These are phyloP conservation scores for Dicranocentrus wangi DNA, from an alignment of 2,888 invertebrate genomes.

Conservation along the genomic window DNA sequence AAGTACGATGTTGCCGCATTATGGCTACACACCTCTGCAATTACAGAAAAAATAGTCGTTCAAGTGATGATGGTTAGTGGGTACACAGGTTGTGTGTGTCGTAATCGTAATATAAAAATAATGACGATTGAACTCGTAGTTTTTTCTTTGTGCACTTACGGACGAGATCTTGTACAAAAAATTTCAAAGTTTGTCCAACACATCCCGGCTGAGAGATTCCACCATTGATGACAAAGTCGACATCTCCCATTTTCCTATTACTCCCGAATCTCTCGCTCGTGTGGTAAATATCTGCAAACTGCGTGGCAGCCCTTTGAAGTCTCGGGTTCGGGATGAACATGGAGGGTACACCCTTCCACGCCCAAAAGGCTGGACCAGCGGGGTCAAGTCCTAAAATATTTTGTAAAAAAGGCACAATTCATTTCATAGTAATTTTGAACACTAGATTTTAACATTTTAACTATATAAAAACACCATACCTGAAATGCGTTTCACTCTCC, in stretches of 20 bases:
- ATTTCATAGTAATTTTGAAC: neutral
- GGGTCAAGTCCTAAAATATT: conserved; percentile 9
- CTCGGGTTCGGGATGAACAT: neutral
- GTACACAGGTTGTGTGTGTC: no score
- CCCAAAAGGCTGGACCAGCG: conserved; percentile 37
- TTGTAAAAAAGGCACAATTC: neutral
- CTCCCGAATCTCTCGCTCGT: conserved; percentile 5
- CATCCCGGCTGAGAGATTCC: conserved; percentile 26
- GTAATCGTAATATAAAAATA: no score
- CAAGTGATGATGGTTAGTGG: no score
- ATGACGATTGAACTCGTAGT: no score
- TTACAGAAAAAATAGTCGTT: no score
- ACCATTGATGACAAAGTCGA: conserved; percentile 32
- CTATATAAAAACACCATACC: no score
- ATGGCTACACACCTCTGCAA: conserved; percentile 31
- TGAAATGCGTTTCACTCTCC: conserved; percentile 29
- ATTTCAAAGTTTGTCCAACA: conserved; percentile 1
- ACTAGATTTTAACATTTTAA: no score
- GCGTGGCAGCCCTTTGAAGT: conserved; percentile 9
- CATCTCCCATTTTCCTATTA: conserved; percentile 14
- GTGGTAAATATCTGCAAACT: conserved; percentile 25
- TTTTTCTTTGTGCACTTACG: conserved; percentile 2
- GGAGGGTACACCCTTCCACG: neutral
- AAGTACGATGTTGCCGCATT: conserved; percentile 7
- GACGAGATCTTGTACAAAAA: neutral